Base-by-base conservation (phyloP, 2,797 vertebrate species). In the Poeciliopsis infans region DNA sequence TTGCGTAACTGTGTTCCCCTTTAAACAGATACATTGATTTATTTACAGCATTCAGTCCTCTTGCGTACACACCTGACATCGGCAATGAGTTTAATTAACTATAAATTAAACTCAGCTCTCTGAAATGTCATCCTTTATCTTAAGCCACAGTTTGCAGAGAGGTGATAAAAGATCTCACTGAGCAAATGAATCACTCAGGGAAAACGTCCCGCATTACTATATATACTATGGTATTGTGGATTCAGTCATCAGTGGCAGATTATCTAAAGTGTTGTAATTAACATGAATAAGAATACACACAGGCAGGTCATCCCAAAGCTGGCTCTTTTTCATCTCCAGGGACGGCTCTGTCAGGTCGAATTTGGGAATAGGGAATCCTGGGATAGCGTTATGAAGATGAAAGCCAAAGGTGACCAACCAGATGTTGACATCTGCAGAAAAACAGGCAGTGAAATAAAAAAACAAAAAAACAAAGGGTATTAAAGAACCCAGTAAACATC, bases 341-440 rank as follows among this genome's bases (percentile, higher is more conserved):
- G 98, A 99, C 1, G 98, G 97, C 85, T 98, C 96, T 1, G 97
- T 98, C 93, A 99, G 95, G 92, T 99, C 98, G 82, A 98, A 98
- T 91, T 97, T 98, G 0, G 98, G 98, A 81, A 99, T 97, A 16
- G 97, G 97, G 92, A 98, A 99, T 81, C 98, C 98, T 85, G 98
- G 98, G 93, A 99, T 99, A 12, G 97, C 97, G 10, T 99, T 99
- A 95, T 99, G 98, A 76, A 99, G 97, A 86, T 99, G 98, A 93
- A 99, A 99, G 73, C 98, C 98, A 2, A 99, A 99, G 1, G 98
- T 99, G 90, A 99, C 97, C 94, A 99, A 94, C 98, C 98, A 99
- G 93, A 98, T 99, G 94, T 99, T 99, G 87, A 99, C 94, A 95
- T 99, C 98, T 99, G 84, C 78, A 91, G 33, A 87, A 36, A 84